These are phyloP conservation scores for Macrotus californicus DNA, from an alignment of 2,113 vertebrate species.

Conservation along the genomic window DNA sequence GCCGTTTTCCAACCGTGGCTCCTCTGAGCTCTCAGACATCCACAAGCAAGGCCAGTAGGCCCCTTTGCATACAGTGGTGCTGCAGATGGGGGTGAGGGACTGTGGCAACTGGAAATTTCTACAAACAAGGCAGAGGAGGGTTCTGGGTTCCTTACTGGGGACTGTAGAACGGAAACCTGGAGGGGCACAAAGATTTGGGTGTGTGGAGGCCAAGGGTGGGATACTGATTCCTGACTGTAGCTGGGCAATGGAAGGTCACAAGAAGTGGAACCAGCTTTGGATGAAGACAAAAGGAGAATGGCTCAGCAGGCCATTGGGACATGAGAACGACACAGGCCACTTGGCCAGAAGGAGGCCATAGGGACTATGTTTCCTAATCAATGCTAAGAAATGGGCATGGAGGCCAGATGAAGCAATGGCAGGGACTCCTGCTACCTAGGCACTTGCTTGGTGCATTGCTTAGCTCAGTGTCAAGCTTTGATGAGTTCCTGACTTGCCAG, in stretches of 20 bases:
- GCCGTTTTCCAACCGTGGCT: not conserved
- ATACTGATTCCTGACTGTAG: rapidly evolving
- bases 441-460: rapidly evolving
- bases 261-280: not conserved
- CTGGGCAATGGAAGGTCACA: not conserved
- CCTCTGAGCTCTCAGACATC: not conserved
- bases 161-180: not conserved
- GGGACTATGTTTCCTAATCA: not conserved
- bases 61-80: not conserved
- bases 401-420: rapidly evolving
- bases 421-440: not conserved
- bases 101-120: not conserved
- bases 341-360: not conserved
- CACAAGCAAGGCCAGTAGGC: not conserved
- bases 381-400: not conserved
- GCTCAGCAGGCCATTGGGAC: not conserved
- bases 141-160: not conserved
- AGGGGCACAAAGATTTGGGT: not conserved
- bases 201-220: rapidly evolving
- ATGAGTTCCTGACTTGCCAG: not conserved
- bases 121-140: not conserved
- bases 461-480: not conserved
- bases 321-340: not conserved
- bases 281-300: not conserved
- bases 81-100: not conserved